phyloP scores from a whole-genome alignment of 2,113 vertebrate species.

The Hypanus sabinus region DNA sequence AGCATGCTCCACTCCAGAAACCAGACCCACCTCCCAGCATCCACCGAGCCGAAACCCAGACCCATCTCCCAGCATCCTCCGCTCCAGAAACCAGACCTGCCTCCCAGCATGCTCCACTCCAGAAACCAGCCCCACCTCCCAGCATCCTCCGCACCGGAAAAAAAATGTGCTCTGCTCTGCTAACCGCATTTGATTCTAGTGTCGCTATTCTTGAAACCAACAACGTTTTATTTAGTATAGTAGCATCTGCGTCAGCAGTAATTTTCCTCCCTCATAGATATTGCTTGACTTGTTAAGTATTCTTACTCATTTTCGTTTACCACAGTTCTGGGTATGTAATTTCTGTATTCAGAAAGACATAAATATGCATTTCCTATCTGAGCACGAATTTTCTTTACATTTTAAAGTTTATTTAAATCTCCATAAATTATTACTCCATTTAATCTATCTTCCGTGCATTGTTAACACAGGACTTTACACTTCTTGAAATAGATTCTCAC shows the following conservation, averaged over 20 bases:
- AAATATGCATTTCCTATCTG: neutral
- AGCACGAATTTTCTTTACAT: neutral
- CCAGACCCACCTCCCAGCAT: constrained; percentile 17
- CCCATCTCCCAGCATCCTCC: constrained; percentile 36
- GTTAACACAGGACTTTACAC: neutral
- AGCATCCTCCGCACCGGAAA: too few species aligned
- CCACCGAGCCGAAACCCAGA: constrained; percentile 44
- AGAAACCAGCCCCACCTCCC: constrained; percentile 46
- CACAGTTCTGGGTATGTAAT: too few species aligned
- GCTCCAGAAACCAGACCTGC: constrained; percentile 48
- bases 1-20: constrained; percentile 45
- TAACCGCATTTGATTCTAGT: too few species aligned
- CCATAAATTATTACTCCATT: neutral
- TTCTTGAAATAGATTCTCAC: neutral
- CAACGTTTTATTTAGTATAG: too few species aligned
- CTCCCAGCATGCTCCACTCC: neutral
- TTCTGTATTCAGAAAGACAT: neutral
- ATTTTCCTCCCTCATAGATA: too few species aligned
- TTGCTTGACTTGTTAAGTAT: too few species aligned
- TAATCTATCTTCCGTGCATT: neutral
- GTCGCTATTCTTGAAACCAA: neutral
- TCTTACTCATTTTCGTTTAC: too few species aligned
- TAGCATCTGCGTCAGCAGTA: too few species aligned
- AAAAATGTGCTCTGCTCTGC: too few species aligned
- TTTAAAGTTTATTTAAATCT: neutral